phyloP scores from a whole-genome alignment of 2,888 invertebrate species.

The Polylopha cassiicola region DNA sequence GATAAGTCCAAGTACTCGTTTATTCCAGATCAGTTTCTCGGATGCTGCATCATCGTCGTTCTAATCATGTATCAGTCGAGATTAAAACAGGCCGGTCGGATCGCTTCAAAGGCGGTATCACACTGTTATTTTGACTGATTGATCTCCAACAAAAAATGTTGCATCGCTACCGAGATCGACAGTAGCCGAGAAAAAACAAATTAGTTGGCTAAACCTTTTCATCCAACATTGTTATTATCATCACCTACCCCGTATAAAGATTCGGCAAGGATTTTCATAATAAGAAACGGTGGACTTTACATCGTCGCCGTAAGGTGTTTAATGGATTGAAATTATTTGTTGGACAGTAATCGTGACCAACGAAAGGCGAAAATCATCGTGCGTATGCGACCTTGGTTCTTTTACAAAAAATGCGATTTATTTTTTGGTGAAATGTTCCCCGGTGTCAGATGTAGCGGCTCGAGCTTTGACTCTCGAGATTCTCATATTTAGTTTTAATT shows the following conservation, averaged over 20 bases:
- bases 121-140: constrained; percentile 78
- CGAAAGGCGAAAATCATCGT: constrained; percentile 73
- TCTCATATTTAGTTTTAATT: constrained; percentile 78
- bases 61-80: constrained; percentile 75
- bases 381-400: constrained; percentile 68
- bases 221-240: constrained; percentile 75
- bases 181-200: constrained; percentile 77
- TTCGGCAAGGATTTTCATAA: constrained; percentile 37
- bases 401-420: constrained; percentile 67
- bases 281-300: constrained; percentile 35
- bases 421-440: constrained; percentile 67
- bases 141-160: constrained; percentile 73
- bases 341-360: constrained; percentile 48
- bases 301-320: constrained; percentile 42
- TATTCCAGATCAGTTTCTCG: constrained; percentile 67
- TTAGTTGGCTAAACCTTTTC: constrained; percentile 77
- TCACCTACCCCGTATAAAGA: constrained; percentile 64
- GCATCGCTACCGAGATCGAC: constrained; percentile 75
- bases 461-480: constrained; percentile 74
- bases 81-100: constrained; percentile 74
- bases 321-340: background rate
- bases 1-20: constrained; percentile 52
- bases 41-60: constrained; percentile 74
- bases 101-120: constrained; percentile 77
- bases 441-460: constrained; percentile 76